A percentile compares a stretch with the other conserved stretches of the same genome.
Conservation (phyloP, 1,140 invertebrate species). For the Drosophila repletoides region DNA sequence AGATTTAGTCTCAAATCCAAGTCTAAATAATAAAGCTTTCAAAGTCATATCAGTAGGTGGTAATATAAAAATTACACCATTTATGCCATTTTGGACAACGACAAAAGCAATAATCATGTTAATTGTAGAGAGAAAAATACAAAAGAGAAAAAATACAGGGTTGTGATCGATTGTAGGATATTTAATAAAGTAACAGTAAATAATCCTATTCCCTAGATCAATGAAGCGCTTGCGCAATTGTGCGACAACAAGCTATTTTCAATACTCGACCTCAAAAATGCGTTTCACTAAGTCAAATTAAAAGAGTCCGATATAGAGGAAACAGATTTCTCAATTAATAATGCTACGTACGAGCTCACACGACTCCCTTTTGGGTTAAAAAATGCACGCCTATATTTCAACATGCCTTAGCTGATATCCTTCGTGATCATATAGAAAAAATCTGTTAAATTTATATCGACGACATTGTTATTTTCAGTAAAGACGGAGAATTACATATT, state of each 20-base stretch:
- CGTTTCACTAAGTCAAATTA: slow-evolving; percentile 35
- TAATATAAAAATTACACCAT: slow-evolving; percentile 10
- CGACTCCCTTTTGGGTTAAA: slow-evolving; percentile 81
- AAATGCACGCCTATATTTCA: slow-evolving; percentile 82
- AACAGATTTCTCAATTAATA: slow-evolving; percentile 67
- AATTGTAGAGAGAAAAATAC: too few relatives aligned
- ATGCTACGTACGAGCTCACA: slow-evolving; percentile 10
- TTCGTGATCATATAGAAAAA: slow-evolving; percentile 32
- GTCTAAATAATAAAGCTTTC: slow-evolving; percentile 23
- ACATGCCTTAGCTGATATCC: slow-evolving; percentile 78
- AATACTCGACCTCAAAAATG: neutral
- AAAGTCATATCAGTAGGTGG: slow-evolving; percentile 36
- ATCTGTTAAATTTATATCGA: slow-evolving; percentile 37
- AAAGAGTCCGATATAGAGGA: neutral
- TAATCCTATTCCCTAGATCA: slow-evolving; percentile 20
- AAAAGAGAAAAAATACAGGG: slow-evolving; percentile 62
- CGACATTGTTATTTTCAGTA: slow-evolving; percentile 35
- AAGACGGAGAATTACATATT: slow-evolving; percentile 29
- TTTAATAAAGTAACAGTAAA: slow-evolving; percentile 21
- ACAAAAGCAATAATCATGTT: slow-evolving; percentile 32
- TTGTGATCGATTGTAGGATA: slow-evolving; percentile 65
- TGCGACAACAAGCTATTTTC: slow-evolving; percentile 9
- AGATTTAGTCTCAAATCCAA: slow-evolving; percentile 6
- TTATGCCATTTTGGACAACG: slow-evolving; percentile 17
- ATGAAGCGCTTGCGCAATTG: slow-evolving; percentile 1